Evolutionary conservation across 2,797 vertebrate genomes (phyloP).

Genomic region (Malacoraja senta): DNA sequence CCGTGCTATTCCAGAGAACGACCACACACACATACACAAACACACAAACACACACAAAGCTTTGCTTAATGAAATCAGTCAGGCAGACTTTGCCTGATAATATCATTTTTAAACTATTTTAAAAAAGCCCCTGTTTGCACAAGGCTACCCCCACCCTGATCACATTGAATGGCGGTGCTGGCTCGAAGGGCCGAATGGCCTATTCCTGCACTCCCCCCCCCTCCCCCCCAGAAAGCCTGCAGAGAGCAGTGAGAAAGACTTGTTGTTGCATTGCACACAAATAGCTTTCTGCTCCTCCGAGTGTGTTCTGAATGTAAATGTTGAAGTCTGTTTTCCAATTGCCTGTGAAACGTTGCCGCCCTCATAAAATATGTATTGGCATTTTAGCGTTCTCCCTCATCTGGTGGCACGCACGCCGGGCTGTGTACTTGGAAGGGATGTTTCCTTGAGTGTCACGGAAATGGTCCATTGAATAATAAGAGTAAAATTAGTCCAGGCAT

Average conservation of each 20-base stretch:
- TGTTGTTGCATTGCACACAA: slow-evolving; percentile 41
- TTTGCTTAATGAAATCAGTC: slow-evolving; percentile 24
- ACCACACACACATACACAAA: no score
- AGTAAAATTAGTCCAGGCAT: neutral
- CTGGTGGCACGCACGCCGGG: slow-evolving; percentile 46
- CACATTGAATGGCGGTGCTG: no score
- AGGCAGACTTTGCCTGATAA: slow-evolving; percentile 13
- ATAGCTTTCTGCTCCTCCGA: slow-evolving; percentile 44
- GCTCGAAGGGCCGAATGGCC: no score
- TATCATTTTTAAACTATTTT: neutral
- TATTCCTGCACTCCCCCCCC: no score
- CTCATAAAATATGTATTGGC: slow-evolving; percentile 47
- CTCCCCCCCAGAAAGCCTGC: neutral
- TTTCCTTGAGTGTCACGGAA: slow-evolving; percentile 6
- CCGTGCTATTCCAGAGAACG: neutral
- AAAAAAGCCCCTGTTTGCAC: slow-evolving; percentile 12
- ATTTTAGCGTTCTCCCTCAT: slow-evolving; percentile 45
- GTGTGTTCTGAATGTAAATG: slow-evolving; percentile 47
- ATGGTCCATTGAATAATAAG: neutral
- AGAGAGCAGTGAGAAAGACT: slow-evolving; percentile 23
- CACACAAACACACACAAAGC: neutral
- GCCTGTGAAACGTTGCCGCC: slow-evolving; percentile 49
- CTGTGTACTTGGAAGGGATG: slow-evolving; percentile 41
- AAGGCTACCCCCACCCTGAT: neutral
- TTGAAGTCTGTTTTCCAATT: slow-evolving; percentile 46